Percentiles rank a stretch among this genome's conserved stretches.
Conservation (phyloP, 2,113 vertebrate genomes). For the Rhadina sibilatrix region DNA sequence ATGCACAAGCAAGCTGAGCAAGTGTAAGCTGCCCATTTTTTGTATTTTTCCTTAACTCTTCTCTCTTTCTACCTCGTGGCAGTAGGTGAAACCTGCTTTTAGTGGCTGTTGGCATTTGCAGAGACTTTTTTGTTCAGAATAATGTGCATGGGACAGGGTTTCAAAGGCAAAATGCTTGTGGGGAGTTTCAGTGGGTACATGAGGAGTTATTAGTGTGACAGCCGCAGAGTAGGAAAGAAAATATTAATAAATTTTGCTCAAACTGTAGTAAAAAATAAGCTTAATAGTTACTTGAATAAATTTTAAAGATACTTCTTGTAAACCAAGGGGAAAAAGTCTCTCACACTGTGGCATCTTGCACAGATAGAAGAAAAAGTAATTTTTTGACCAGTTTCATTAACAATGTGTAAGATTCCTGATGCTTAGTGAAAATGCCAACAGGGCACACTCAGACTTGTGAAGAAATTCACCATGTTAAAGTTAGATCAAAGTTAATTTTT, state of each 20-base stretch:
- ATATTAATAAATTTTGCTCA: neutral
- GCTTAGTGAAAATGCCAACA: neutral
- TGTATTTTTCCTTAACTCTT: neutral
- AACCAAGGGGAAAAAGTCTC: neutral
- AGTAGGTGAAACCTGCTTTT: neutral
- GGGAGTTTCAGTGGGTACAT: neutral
- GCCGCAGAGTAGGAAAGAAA: neutral
- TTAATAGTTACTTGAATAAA: neutral
- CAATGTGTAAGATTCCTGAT: neutral
- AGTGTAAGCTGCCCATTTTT: slow-evolving; percentile 78
- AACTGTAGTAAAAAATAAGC: neutral
- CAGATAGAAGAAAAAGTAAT: neutral
- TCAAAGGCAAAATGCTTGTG: neutral
- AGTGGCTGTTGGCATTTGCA: neutral
- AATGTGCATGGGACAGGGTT: neutral
- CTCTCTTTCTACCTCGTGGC: neutral
- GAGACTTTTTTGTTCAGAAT: neutral
- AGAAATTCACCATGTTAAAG: neutral
- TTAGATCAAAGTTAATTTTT: neutral
- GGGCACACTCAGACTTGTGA: neutral
- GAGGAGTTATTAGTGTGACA: neutral
- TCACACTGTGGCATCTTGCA: neutral
- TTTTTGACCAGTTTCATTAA: neutral
- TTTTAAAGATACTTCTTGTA: neutral
- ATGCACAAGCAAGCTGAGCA: slow-evolving; percentile 79